phyloP scores from a whole-genome alignment of 1,140 invertebrate species.

The Oncopodura yosiiana region DNA sequence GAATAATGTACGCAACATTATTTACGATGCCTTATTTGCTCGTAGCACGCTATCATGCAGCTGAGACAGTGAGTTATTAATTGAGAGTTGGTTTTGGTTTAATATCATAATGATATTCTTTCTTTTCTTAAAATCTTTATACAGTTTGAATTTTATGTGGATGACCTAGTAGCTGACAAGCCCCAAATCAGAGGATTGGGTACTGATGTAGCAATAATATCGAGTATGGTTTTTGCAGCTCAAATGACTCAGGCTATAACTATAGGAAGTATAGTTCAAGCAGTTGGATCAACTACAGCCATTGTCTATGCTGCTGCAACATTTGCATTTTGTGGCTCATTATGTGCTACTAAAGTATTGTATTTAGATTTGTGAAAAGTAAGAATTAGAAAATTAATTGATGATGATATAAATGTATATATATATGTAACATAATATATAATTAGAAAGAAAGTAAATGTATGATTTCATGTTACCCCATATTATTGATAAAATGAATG shows the following conservation, averaged over 20 bases:
- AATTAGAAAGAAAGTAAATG: no score
- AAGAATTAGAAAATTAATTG: no score
- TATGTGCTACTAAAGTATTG: conserved; percentile 73
- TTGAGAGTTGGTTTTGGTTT: neutral
- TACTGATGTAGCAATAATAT: conserved; percentile 85
- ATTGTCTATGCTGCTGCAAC: conserved; percentile 74
- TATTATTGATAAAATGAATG: no score
- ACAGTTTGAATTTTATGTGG: conserved; percentile 26
- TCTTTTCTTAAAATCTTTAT: neutral
- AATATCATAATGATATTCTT: neutral
- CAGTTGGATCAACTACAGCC: conserved; percentile 61
- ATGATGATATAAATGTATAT: no score
- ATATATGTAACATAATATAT: no score
- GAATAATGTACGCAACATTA: conserved; percentile 92
- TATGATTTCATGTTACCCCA: no score
- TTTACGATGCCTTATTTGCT: conserved; percentile 95
- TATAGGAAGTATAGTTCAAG: conserved; percentile 72
- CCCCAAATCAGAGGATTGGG: conserved; percentile 67
- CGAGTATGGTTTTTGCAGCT: conserved; percentile 89
- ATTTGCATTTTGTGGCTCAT: conserved; percentile 67
- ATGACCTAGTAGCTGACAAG: conserved; percentile 14
- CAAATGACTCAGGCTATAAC: conserved; percentile 79
- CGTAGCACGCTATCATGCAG: conserved; percentile 83
- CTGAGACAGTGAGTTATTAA: conserved; percentile 57
- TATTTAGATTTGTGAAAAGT: conserved; percentile 65